Conservation (phyloP, 2,113 vertebrate genomes). For the Zosterops lateralis region DNA sequence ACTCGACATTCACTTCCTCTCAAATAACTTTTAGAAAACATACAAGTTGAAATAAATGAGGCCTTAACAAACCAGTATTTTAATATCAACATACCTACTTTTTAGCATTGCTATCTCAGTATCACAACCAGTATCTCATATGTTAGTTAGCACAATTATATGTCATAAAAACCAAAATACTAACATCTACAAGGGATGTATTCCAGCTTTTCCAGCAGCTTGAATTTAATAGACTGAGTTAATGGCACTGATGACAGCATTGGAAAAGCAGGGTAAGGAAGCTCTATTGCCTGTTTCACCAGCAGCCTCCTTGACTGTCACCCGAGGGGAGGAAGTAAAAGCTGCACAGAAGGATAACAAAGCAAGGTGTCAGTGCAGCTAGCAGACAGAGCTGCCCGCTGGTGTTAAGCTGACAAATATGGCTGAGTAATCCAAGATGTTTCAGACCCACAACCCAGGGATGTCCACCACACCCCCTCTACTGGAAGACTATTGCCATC, state of each 20-base stretch:
- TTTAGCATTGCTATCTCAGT: background rate
- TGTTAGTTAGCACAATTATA: background rate
- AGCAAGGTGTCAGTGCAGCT: background rate
- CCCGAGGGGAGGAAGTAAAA: background rate
- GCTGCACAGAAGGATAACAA: background rate
- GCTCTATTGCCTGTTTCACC: background rate
- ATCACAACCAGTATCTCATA: background rate
- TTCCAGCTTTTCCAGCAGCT: background rate
- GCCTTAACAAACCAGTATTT: background rate
- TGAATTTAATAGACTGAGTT: background rate
- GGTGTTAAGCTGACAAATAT: conserved; percentile 82
- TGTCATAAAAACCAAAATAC: background rate
- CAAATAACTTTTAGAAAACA: background rate
- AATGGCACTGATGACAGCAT: background rate
- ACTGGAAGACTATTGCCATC: conserved; percentile 65
- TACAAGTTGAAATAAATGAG: background rate
- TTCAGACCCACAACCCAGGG: conserved; percentile 65
- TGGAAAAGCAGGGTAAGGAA: background rate
- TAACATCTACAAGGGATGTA: background rate
- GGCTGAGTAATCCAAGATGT: conserved; percentile 78
- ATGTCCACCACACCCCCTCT: conserved; percentile 73
- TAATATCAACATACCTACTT: background rate
- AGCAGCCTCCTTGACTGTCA: background rate
- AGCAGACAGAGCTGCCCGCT: conserved; percentile 59
- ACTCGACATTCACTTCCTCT: background rate